A percentile compares a stretch with the other conserved stretches of the same genome.
Conservation (phyloP, 2,888 invertebrate species). For the Lysandra bellargus region DNA sequence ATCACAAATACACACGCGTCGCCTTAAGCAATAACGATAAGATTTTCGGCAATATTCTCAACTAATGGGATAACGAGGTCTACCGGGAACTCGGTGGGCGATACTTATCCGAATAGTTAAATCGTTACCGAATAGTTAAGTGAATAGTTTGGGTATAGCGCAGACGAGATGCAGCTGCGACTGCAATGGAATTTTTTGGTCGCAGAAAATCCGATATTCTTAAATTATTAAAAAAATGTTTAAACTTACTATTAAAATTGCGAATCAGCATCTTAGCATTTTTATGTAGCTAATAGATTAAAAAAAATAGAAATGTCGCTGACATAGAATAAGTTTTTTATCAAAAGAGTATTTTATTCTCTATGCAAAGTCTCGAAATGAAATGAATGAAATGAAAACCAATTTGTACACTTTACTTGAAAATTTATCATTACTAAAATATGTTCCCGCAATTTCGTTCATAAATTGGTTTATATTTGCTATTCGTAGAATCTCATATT, state of each 20-base stretch:
- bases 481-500: too few species aligned
- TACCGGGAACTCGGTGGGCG: constrained; percentile 60
- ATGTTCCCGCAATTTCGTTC: too few species aligned
- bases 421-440: too few species aligned
- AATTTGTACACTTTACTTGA: too few species aligned
- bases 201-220: neutral
- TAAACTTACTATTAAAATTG: too few species aligned
- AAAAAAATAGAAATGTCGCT: too few species aligned
- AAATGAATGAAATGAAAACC: too few species aligned
- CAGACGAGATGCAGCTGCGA: neutral
- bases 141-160: neutral
- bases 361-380: too few species aligned
- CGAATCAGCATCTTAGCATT: neutral
- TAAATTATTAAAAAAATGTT: neutral
- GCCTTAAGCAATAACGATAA: constrained; percentile 60
- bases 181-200: neutral
- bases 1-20: constrained; percentile 35
- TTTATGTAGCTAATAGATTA: too few species aligned
- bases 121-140: neutral
- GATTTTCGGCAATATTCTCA: constrained; percentile 55
- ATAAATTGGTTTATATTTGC: too few species aligned
- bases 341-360: too few species aligned
- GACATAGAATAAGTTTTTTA: too few species aligned
- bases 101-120: constrained; percentile 29
- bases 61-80: constrained; percentile 63